Base-by-base conservation (phyloP, 2,888 invertebrate species). In the Philhelius pedissequus region DNA sequence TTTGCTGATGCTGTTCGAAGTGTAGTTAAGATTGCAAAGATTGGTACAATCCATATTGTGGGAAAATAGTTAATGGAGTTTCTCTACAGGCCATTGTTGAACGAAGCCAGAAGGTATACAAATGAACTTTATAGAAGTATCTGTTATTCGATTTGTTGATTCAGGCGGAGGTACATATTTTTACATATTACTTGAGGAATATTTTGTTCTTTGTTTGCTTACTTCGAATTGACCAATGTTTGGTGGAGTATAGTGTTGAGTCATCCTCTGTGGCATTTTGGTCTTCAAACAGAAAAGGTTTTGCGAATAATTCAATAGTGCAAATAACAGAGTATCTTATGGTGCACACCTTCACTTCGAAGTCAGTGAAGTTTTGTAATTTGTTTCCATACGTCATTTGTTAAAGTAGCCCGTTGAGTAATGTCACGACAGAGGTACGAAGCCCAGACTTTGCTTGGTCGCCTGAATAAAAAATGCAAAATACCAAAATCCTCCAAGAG, bases 1-100 rank as follows among this genome's bases (percentile, higher is more conserved):
- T 70, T 75, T 70, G 75, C 43, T 43, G 74, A 69, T 80, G 52
- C 74, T 69, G 48, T 68, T 74, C 9, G 52, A 48, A 66, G 62
- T n/a, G n/a, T 40, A 64, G 71, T 79, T 78, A 71, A 73, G 76
- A 76, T 81, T 71, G 76, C 58, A 81, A 66, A 81, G 81, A 81
- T 81, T 75, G 76, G 54, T 48, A n/a, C 56, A 71, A 76, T 66
- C 52, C 70, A 76, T 48, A 64, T 66, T 81, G 81, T 76, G 81
- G 81, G 76, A 71, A 81, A 70, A 81, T 73, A 50, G 58, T 58
- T 64, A 73, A 68, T 68, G 52, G 35, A 79, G 58, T 73, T 79
- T 73, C 58, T 73, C 43, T 58, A 30, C n/a, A 30, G 73, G 70
- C 64, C 30, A 56, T 78, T 78, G 64, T 78, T 32, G 54, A 32